Evolutionary conservation across 2,113 vertebrate species (phyloP).

Genomic region (Phycodurus eques): DNA sequence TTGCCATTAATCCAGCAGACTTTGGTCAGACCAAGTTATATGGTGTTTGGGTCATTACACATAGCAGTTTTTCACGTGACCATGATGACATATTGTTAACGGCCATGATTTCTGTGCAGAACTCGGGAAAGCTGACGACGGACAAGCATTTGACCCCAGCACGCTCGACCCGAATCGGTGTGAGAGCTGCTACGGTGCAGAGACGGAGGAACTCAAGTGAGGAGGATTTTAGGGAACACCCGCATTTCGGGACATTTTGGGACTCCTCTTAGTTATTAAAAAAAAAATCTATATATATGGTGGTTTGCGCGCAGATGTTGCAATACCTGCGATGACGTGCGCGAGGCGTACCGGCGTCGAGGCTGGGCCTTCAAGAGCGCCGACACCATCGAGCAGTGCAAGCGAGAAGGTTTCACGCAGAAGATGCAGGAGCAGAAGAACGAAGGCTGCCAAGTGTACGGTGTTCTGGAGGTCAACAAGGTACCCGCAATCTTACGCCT

Average conservation of each 20-base stretch:
- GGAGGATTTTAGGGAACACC: constrained; percentile 13
- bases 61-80: too few relatives aligned
- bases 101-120: constrained; percentile 64
- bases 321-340: constrained; percentile 95
- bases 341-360: constrained; percentile 90
- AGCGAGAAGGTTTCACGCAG: constrained; percentile 94
- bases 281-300: neutral
- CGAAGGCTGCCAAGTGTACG: constrained; percentile 94
- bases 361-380: constrained; percentile 98
- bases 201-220: constrained; percentile 93
- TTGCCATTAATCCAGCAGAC: too few relatives aligned
- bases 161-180: constrained; percentile 89
- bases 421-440: constrained; percentile 99
- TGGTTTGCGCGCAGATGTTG: constrained; percentile 79
- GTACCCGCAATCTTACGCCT: constrained; percentile 37
- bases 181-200: constrained; percentile 96
- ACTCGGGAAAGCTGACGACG: constrained; percentile 85
- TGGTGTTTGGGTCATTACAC: too few relatives aligned
- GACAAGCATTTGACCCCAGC: constrained; percentile 82
- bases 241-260: neutral
- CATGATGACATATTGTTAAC: too few relatives aligned
- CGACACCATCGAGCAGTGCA: constrained; percentile 95
- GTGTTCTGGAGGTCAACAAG: constrained; percentile 98
- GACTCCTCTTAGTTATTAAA: neutral
- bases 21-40: too few relatives aligned